Evolutionary conservation across 1,140 invertebrate species (phyloP).

Genomic region (Dysdera silvatica): DNA sequence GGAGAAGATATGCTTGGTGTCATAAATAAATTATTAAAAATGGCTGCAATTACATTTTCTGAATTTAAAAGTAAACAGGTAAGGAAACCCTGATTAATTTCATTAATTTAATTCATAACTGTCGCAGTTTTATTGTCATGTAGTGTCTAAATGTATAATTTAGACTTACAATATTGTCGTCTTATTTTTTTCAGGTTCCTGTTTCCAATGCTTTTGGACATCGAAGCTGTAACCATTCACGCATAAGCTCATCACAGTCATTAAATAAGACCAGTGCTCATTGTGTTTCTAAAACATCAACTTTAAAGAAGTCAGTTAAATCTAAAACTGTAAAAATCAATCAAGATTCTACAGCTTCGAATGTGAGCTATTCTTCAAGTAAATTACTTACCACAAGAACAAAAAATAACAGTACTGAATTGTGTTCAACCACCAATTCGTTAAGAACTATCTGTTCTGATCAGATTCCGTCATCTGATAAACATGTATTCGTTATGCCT

Average conservation of each 20-base stretch:
- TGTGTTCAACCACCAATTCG: background rate
- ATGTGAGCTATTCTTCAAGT: background rate
- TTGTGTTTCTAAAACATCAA: no score
- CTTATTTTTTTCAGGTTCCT: no score
- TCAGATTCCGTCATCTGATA: background rate
- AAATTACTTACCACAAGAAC: background rate
- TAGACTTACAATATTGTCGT: no score
- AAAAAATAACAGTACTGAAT: background rate
- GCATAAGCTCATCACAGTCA: no score
- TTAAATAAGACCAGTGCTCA: no score
- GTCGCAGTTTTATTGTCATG: no score
- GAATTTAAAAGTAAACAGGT: conserved; percentile 11
- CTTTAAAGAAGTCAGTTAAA: no score
- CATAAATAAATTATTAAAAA: conserved; percentile 37
- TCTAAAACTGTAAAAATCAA: background rate
- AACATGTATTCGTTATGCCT: conserved; percentile 27
- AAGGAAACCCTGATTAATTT: no score
- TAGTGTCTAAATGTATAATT: no score
- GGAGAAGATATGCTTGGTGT: conserved; percentile 18
- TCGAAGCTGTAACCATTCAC: no score
- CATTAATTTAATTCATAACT: no score
- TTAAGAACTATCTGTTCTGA: background rate
- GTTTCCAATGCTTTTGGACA: no score
- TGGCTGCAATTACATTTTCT: conserved; percentile 33
- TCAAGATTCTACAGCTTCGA: background rate